These are phyloP conservation scores for Cylas formicarius DNA, from an alignment of 1,140 invertebrate genomes.

Conservation along the genomic window DNA sequence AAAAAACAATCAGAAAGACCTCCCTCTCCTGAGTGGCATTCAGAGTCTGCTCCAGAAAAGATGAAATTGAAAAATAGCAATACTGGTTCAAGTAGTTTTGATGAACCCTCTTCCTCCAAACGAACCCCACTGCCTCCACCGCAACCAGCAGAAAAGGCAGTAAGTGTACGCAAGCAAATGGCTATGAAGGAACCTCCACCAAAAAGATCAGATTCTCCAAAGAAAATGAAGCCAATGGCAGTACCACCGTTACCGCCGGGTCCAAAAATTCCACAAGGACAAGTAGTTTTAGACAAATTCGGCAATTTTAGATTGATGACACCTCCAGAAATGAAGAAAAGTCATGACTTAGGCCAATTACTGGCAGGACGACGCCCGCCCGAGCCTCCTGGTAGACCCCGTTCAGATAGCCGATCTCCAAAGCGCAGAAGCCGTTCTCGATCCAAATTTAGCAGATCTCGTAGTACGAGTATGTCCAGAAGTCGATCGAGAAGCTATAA, in stretches of 20 bases:
- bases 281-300: constrained; percentile 58
- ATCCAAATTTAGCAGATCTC: constrained; percentile 38
- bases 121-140: constrained; percentile 17
- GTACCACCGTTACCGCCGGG: constrained; percentile 27
- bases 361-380: constrained; percentile 42
- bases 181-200: constrained; percentile 45
- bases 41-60: constrained; percentile 16
- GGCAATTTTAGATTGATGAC: constrained; percentile 52
- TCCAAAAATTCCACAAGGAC: constrained; percentile 36
- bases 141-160: constrained; percentile 45
- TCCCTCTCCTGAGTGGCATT: constrained; percentile 21
- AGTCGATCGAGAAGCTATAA: constrained; percentile 41
- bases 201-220: constrained; percentile 44
- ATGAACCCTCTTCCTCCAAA: constrained; percentile 11
- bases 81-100: constrained; percentile 7
- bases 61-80: constrained; percentile 22
- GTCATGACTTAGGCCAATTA: constrained; percentile 30
- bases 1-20: constrained; percentile 31
- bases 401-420: constrained; percentile 34
- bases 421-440: constrained; percentile 37
- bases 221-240: constrained; percentile 22
- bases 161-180: constrained; percentile 51
- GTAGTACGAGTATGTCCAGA: constrained; percentile 19
- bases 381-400: constrained; percentile 40
- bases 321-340: constrained; percentile 46